Percentiles rank a stretch among this genome's conserved stretches.
Conservation (phyloP, 2,888 invertebrate genomes). For the Coremacera marginata region DNA sequence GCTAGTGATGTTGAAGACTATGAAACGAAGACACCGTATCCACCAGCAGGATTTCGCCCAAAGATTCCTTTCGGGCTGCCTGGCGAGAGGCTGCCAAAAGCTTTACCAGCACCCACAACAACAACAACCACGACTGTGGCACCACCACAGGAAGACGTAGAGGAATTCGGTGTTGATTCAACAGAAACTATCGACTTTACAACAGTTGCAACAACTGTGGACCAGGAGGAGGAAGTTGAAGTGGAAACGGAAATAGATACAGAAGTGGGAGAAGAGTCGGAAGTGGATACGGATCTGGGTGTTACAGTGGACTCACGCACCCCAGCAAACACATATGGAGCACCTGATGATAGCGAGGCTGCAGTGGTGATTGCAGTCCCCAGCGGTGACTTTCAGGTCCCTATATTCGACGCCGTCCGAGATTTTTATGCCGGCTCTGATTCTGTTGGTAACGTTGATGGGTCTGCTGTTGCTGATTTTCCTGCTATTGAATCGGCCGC, state of each 20-base stretch:
- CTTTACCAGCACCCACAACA: constrained; percentile 40
- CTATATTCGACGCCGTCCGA: constrained; percentile 55
- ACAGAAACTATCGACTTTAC: constrained; percentile 3
- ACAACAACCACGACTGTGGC: constrained; percentile 25
- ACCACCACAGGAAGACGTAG: background rate
- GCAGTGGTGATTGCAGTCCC: constrained; percentile 53
- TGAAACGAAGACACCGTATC: constrained; percentile 60
- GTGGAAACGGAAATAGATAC: constrained; percentile 31
- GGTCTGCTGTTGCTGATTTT: constrained; percentile 61
- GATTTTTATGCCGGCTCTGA: constrained; percentile 52
- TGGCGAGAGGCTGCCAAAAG: constrained; percentile 51
- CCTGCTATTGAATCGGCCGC: constrained; percentile 56
- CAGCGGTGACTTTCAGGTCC: constrained; percentile 62
- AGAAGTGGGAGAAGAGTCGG: constrained; percentile 28
- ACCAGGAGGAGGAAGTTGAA: constrained; percentile 41
- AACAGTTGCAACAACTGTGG: constrained; percentile 24
- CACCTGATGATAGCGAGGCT: constrained; percentile 47
- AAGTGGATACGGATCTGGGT: constrained; percentile 36
- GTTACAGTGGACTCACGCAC: constrained; percentile 44
- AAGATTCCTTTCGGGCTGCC: constrained; percentile 60
- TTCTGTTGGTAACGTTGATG: constrained; percentile 47
- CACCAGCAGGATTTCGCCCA: constrained; percentile 63
- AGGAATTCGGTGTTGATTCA: constrained; percentile 4
- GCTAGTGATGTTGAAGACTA: constrained; percentile 40
- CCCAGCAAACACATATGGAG: constrained; percentile 59